Evolutionary conservation across 2,113 vertebrate genomes (phyloP), one percentile per base, ranked within the genome.

Genomic region (Arothron firmamentum): DNA sequence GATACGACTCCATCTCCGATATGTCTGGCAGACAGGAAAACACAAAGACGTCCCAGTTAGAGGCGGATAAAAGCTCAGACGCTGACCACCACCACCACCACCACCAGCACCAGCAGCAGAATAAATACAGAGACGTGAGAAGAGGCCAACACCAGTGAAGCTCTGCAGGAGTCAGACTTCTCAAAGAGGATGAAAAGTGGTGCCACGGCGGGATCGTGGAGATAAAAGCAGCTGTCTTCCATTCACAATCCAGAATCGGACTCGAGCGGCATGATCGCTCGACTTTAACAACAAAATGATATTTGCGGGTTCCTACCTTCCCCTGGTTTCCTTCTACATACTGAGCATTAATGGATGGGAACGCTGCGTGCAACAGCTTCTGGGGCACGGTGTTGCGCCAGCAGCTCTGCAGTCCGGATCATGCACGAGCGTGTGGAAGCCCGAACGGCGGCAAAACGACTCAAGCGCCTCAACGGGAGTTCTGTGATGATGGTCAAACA

Each of bases 1-100:
- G 92, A 76, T 93, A 94, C 15, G 96, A 97, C 76, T 96, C 96
- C 85, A 96, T 93, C 88, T 98, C 96, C 5, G 95, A 98, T 74
- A 97, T 90, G 80, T 96, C 95, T 96, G 78, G 59, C 72, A 41
- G 41, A 63, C 14, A 47, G 64, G 42, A 57, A 67, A 41, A 58
- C 20, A 63, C 20, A 57, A 38, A 31, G 17, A 68, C 46, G 58
- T 6, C 34, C 42, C 16, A 56, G 31, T 47, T 56, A 75, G 58
- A 59, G n/a, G 66, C n/a, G 25, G 10, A 2, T 3, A 5, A 28
- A 15, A 4, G 48, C n/a, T 48, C 51, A 51, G 3, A 23, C 64
- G 10, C 5, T 2, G 18, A 50, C n/a, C 4, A 21, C 15, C 23
- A 23, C 3, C 56, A 52, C n/a, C 43, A 55, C 21, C 46, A 63